These are phyloP conservation scores for Grammomys dolichurus DNA, from an alignment of 2,113 vertebrate species.

Conservation along the genomic window DNA sequence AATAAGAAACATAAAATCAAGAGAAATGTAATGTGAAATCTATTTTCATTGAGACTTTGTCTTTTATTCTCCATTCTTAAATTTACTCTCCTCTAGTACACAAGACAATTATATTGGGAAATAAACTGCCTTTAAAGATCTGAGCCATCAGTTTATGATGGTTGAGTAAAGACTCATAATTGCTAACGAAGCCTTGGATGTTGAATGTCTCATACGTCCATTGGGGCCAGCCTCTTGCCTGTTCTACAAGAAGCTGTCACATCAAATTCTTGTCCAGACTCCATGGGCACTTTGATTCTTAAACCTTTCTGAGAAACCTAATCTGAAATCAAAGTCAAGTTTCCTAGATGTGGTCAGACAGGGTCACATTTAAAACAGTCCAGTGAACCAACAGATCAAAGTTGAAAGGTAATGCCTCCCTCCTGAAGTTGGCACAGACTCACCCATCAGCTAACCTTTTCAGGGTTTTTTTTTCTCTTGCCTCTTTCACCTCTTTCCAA, in stretches of 20 bases:
- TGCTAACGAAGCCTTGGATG: conserved; percentile 84
- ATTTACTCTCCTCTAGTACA: conserved; percentile 72
- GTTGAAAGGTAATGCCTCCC: conserved; percentile 88
- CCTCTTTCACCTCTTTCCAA: conserved; percentile 81
- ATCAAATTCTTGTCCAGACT: conserved; percentile 91
- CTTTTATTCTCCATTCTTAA: conserved; percentile 78
- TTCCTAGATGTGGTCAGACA: conserved; percentile 89
- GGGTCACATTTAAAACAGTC: conserved; percentile 91
- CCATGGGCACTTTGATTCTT: conserved; percentile 92
- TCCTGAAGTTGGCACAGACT: conserved; percentile 83
- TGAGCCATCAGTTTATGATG: conserved; percentile 83
- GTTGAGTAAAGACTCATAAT: conserved; percentile 80
- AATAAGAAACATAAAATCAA: conserved; percentile 58
- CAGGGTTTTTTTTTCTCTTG: conserved; percentile 58
- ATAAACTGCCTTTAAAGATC: conserved; percentile 78
- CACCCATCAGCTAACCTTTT: conserved; percentile 87
- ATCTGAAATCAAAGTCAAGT: conserved; percentile 91
- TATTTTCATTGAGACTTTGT: conserved; percentile 47
- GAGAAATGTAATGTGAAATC: conserved; percentile 66
- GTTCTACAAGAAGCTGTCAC: conserved; percentile 93
- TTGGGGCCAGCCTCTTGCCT: conserved; percentile 88
- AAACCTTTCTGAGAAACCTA: conserved; percentile 90
- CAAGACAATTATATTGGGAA: conserved; percentile 72
- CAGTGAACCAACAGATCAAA: conserved; percentile 91
- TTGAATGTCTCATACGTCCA: conserved; percentile 84